phyloP scores from a whole-genome alignment of 2,888 invertebrate species.

The Lepidochrysops patricia region DNA sequence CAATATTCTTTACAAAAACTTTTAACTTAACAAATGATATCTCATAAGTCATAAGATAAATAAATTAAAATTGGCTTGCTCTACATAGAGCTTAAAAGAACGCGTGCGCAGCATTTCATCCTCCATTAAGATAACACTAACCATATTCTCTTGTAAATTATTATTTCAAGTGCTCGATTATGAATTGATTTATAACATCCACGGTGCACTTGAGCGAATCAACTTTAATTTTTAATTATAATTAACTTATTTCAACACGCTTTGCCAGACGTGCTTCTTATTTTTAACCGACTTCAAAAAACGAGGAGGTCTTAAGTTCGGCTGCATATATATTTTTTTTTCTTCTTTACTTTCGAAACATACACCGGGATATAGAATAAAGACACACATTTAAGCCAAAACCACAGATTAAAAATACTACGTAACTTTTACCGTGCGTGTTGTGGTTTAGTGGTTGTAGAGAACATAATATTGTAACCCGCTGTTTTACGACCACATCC shows the following conservation, averaged over 20 bases:
- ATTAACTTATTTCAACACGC: conserved; percentile 3
- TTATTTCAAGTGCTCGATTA: conserved; percentile 8
- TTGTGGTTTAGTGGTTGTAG: background rate
- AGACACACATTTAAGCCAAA: background rate
- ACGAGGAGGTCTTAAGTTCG: no score
- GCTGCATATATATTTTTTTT: no score
- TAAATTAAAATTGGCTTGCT: background rate
- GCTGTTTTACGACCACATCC: background rate
- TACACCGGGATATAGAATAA: background rate
- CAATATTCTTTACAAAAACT: background rate
- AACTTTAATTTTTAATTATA: conserved; percentile 3
- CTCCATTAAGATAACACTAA: conserved; percentile 7
- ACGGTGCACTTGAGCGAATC: background rate
- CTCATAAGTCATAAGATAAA: no score
- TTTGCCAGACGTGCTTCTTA: background rate
- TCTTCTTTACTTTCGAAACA: background rate
- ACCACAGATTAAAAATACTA: no score
- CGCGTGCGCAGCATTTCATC: background rate
- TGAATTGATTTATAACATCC: conserved; percentile 9
- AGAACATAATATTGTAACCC: background rate
- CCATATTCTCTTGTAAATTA: background rate
- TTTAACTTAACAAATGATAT: background rate
- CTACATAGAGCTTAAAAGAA: conserved; percentile 3
- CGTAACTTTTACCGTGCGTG: background rate
- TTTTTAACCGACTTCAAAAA: no score